A percentile compares a stretch with the other conserved stretches of the same genome.
Conservation (phyloP, 2,797 vertebrate genomes). For the Vespertilio murinus region DNA sequence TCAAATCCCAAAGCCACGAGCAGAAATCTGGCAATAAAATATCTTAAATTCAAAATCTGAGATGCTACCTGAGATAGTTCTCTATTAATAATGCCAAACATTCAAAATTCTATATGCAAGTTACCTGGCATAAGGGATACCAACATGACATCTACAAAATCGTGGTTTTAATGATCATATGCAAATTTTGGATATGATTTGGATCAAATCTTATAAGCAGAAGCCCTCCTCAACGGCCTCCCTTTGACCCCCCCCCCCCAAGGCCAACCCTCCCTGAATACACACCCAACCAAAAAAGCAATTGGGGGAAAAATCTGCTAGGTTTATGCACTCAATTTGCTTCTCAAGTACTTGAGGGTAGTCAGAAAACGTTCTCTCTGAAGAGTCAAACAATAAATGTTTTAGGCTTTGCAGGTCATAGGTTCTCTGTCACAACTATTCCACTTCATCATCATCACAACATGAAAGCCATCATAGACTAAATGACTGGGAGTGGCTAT, state of each 20-base stretch:
- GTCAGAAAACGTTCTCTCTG: background rate
- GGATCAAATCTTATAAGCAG: background rate
- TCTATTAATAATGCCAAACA: background rate
- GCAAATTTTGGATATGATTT: background rate
- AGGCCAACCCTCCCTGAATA: accelerated
- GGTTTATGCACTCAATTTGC: background rate
- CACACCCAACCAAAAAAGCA: background rate
- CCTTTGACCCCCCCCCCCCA: accelerated
- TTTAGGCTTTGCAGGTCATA: background rate
- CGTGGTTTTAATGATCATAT: background rate
- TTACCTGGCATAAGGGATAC: background rate
- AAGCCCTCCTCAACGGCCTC: background rate
- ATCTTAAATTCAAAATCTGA: background rate
- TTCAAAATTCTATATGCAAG: slow-evolving; percentile 10
- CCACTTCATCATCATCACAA: background rate
- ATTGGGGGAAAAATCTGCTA: background rate
- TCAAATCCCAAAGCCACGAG: slow-evolving; percentile 68
- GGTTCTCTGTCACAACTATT: background rate
- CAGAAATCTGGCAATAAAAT: background rate
- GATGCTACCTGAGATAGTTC: background rate
- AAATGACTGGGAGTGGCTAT: background rate
- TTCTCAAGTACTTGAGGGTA: background rate
- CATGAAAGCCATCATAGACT: background rate
- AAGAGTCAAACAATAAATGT: background rate
- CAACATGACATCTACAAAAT: background rate